phyloP scores from a whole-genome alignment of 1,140 invertebrate species.

The Tetragonula clypearis region DNA sequence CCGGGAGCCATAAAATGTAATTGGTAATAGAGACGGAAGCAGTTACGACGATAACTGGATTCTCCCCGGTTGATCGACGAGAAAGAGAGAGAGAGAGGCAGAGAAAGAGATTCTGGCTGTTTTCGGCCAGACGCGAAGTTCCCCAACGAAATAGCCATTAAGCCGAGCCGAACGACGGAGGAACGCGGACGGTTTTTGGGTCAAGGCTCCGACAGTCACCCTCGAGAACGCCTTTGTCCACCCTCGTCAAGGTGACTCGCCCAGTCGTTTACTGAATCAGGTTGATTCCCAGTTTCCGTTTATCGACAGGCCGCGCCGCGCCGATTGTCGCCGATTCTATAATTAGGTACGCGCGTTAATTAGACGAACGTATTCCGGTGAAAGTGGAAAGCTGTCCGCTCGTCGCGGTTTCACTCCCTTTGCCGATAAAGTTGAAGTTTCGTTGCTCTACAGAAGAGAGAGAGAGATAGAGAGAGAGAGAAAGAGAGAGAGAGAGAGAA shows the following conservation, averaged over 20 bases:
- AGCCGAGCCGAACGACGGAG: neutral
- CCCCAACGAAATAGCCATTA: conserved; percentile 12
- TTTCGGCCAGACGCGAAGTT: neutral
- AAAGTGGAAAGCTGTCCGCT: conserved; percentile 18
- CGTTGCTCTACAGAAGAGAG: neutral
- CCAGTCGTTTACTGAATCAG: neutral
- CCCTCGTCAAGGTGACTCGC: conserved; percentile 6
- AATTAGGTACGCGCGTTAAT: conserved; percentile 34
- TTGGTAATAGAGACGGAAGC: conserved; percentile 1
- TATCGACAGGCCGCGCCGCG: conserved; percentile 13
- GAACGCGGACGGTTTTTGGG: conserved; percentile 7
- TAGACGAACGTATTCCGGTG: neutral
- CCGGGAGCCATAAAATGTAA: neutral
- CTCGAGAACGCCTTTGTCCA: conserved; percentile 6
- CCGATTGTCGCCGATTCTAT: conserved; percentile 4
- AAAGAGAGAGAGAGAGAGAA: too few species aligned
- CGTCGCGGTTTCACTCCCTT: neutral
- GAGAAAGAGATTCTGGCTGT: neutral
- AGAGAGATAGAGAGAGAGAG: too few species aligned
- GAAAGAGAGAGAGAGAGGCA: too few species aligned
- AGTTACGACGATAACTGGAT: neutral
- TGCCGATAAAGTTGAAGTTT: neutral
- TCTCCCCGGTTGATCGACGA: neutral
- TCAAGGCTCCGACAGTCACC: conserved; percentile 38
- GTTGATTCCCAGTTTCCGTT: conserved; percentile 8